A percentile compares a stretch with the other conserved stretches of the same genome.
Conservation (phyloP, 2,888 invertebrate genomes). For the Philereme transversata region DNA sequence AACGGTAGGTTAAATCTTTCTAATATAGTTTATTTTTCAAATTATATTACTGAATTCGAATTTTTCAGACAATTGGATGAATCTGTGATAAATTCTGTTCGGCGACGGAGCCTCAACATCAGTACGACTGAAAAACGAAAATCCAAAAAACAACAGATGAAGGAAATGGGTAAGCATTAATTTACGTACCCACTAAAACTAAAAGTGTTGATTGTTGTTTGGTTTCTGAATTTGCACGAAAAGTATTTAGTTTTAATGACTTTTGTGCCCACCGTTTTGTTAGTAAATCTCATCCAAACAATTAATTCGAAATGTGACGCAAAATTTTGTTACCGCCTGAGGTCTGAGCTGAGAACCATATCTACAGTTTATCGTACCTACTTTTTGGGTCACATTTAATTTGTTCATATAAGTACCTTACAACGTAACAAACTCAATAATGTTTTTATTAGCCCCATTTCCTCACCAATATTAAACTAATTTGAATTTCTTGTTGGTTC, state of each 20-base stretch:
- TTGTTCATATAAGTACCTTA: background rate
- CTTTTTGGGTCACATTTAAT: background rate
- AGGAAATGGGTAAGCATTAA: conserved; percentile 87
- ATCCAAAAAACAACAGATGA: conserved; percentile 83
- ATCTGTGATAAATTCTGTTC: conserved; percentile 88
- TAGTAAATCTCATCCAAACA: background rate
- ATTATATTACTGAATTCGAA: background rate
- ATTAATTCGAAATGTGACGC: background rate
- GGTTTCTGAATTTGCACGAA: conserved; percentile 19
- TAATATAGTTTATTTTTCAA: too few relatives aligned
- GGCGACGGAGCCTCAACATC: conserved; percentile 75
- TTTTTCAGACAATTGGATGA: conserved; percentile 85
- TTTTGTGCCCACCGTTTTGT: background rate
- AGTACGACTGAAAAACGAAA: conserved; percentile 89
- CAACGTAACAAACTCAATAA: background rate
- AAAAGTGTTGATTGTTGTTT: conserved; percentile 31
- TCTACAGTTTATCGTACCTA: background rate
- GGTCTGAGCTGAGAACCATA: background rate
- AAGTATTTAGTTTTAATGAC: background rate
- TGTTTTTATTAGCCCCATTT: background rate
- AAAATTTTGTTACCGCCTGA: background rate
- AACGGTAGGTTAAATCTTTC: too few relatives aligned
- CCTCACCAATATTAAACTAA: conserved; percentile 4
- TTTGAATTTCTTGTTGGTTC: background rate
- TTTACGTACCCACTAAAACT: background rate